Conservation (phyloP, 2,113 vertebrate species). For the Oreochromis aureus region DNA sequence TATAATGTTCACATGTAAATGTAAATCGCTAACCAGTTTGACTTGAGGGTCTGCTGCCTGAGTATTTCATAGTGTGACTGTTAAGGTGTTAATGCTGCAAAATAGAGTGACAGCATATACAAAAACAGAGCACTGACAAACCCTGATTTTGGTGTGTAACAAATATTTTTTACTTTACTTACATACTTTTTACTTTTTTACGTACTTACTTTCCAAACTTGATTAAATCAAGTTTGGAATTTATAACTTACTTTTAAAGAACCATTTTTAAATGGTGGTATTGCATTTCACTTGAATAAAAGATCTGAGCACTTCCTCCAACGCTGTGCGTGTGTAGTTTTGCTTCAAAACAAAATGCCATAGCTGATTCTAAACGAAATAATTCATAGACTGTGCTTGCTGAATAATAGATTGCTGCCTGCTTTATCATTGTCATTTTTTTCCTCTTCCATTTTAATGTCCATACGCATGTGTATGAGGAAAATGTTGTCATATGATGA, state of each 20-base stretch:
- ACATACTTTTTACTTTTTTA: not conserved
- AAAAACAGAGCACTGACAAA: not conserved
- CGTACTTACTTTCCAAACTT: not conserved
- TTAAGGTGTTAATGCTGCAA: not conserved
- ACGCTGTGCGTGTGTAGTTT: not conserved
- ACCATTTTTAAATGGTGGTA: not conserved
- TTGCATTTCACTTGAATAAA: not conserved
- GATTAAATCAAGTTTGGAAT: not conserved
- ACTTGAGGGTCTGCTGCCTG: not conserved
- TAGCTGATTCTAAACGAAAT: not conserved
- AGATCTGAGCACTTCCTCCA: not conserved
- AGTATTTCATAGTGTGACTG: not conserved
- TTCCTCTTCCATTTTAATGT: not conserved
- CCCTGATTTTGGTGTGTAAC: not conserved
- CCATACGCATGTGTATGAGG: not conserved
- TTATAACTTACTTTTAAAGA: not conserved
- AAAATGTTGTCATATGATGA: not conserved
- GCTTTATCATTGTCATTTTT: not conserved
- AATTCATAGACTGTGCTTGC: not conserved
- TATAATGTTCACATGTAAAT: not conserved
- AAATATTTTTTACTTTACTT: not conserved
- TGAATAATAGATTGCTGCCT: not conserved
- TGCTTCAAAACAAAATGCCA: not conserved
- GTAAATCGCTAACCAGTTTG: not conserved
- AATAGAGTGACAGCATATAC: not conserved